Evolutionary conservation across 2,113 vertebrate species (phyloP).

Genomic region (Eublepharis macularius): DNA sequence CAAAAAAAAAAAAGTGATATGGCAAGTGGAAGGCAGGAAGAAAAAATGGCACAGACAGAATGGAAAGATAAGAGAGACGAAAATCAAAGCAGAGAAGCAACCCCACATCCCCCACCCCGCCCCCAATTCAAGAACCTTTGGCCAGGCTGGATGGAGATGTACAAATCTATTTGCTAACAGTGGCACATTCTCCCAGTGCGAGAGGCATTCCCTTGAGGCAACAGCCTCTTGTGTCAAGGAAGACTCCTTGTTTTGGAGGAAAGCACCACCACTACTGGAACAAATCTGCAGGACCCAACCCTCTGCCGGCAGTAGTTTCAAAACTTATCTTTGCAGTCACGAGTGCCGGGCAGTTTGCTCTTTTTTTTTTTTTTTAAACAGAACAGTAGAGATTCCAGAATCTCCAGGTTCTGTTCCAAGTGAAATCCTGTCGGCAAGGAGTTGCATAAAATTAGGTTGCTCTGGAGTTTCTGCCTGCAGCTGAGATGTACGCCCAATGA

Average conservation of each 20-base stretch:
- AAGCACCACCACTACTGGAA: no score
- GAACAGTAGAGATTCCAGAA: background rate
- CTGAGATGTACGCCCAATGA: no score
- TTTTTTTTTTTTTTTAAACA: background rate
- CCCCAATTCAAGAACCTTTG: background rate
- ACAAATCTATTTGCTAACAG: no score
- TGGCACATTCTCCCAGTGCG: no score
- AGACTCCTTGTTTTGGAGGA: no score
- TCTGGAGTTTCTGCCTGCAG: background rate
- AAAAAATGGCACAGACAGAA: background rate
- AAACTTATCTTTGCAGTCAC: background rate
- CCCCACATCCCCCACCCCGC: no score
- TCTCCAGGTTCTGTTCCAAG: background rate
- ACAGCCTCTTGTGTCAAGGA: no score
- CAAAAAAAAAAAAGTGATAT: background rate
- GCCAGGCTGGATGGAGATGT: background rate
- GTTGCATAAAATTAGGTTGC: no score
- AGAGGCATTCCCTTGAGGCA: no score
- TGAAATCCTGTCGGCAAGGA: background rate
- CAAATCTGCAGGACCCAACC: background rate
- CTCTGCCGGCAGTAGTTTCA: background rate
- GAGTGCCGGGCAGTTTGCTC: background rate
- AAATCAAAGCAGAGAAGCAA: background rate
- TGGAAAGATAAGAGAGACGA: background rate
- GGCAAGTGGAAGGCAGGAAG: background rate